A percentile compares a stretch with the other conserved stretches of the same genome.
Conservation (phyloP, 2,888 invertebrate genomes). For the Heliothis peltigera region DNA sequence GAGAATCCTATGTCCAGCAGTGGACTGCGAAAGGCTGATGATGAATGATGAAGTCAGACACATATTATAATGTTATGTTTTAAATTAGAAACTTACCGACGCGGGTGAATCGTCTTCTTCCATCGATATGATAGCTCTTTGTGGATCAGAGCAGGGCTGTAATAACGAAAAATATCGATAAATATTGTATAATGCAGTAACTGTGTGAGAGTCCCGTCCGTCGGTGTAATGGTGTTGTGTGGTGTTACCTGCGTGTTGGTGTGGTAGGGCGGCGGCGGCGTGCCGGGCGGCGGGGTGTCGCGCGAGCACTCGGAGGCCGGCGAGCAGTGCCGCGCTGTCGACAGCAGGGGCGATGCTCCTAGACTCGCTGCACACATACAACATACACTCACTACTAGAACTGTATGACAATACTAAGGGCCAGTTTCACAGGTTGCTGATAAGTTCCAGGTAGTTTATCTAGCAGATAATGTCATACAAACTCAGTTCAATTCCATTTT, state of each 20-base stretch:
- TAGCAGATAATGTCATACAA: too few relatives aligned
- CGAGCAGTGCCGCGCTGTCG: constrained; percentile 96
- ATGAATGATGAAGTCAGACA: too few relatives aligned
- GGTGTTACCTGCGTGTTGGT: constrained; percentile 78
- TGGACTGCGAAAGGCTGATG: too few relatives aligned
- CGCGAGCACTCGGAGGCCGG: constrained; percentile 88
- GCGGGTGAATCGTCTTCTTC: constrained; percentile 98
- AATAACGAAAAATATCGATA: constrained; percentile 10
- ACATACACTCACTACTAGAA: too few relatives aligned
- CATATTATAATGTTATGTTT: background rate
- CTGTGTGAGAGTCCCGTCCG: too few relatives aligned
- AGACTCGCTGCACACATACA: constrained; percentile 26
- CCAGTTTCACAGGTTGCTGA: too few relatives aligned
- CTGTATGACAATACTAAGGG: too few relatives aligned
- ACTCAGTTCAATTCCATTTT: too few relatives aligned
- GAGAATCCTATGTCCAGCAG: too few relatives aligned
- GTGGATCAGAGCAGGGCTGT: constrained; percentile 89
- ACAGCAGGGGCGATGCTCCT: constrained; percentile 92
- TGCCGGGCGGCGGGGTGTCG: constrained; percentile 95
- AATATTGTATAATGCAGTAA: too few relatives aligned
- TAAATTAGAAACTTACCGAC: constrained; percentile 90
- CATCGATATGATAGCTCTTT: constrained; percentile 97
- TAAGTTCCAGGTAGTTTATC: too few relatives aligned
- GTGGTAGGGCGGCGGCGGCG: constrained; percentile 96
- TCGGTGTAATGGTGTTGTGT: background rate